Conservation (phyloP, 1,140 invertebrate genomes). For the Potamilus streckersoni region DNA sequence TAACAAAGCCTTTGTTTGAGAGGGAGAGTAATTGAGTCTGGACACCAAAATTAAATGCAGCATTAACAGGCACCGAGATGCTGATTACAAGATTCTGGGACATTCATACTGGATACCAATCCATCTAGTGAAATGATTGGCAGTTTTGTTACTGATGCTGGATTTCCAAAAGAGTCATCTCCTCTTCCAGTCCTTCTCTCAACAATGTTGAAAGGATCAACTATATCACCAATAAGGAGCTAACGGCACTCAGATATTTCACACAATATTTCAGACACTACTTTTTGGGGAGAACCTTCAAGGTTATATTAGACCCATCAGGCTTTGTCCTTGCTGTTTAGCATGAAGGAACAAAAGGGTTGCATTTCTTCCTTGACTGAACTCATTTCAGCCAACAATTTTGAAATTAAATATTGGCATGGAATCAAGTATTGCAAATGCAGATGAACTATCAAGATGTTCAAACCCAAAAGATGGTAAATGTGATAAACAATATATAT, state of each 20-base stretch:
- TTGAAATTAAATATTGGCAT: background rate
- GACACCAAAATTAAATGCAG: constrained; percentile 21
- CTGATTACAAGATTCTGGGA: constrained; percentile 1
- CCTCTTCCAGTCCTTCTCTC: background rate
- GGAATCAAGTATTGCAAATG: too few relatives aligned
- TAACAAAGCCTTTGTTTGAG: constrained; percentile 25
- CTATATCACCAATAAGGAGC: background rate
- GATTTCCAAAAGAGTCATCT: background rate
- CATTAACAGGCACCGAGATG: constrained; percentile 27
- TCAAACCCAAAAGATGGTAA: too few relatives aligned
- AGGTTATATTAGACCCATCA: background rate
- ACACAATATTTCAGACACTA: background rate
- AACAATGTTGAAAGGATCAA: constrained; percentile 4
- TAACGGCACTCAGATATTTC: background rate
- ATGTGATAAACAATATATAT: too few relatives aligned
- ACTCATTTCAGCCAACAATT: background rate
- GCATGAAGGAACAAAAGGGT: background rate
- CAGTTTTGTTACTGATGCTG: background rate
- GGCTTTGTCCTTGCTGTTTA: background rate
- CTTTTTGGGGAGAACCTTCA: background rate
- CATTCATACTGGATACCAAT: constrained; percentile 1
- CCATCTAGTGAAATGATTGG: background rate
- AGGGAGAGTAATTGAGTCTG: constrained; percentile 10
- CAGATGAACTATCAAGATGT: too few relatives aligned
- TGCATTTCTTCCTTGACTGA: background rate